A percentile compares a stretch with the other conserved stretches of the same genome.
phyloP scores from a whole-genome alignment of 2,797 vertebrate species.

The Champsocephalus esox region DNA sequence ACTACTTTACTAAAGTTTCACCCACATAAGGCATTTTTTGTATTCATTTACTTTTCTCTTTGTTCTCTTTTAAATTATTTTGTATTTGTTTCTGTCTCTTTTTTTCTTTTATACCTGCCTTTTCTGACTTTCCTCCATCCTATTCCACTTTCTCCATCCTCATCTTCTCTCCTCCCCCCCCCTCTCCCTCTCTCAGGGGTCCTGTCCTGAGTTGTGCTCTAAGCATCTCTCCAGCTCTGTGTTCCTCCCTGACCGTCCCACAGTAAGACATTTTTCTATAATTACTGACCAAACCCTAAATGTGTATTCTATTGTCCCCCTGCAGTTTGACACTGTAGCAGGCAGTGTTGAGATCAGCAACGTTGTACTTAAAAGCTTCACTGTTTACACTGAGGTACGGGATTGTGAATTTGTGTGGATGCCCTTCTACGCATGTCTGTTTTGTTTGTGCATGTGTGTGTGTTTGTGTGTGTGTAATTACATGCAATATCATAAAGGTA shows the following conservation, averaged over 20 bases:
- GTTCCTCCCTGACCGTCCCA: conserved; percentile 60
- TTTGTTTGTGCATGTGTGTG: conserved; percentile 54
- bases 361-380: conserved; percentile 96
- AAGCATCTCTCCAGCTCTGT: conserved; percentile 75
- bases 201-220: conserved; percentile 77
- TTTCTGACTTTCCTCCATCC: background rate
- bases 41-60: background rate
- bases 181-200: conserved; percentile 54
- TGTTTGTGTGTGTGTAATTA: conserved; percentile 22
- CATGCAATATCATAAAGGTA: conserved; percentile 8
- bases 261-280: conserved; percentile 68
- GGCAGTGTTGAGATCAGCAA: conserved; percentile 90
- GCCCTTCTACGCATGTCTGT: conserved; percentile 32
- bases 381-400: conserved; percentile 92
- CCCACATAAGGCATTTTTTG: background rate
- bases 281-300: conserved; percentile 60
- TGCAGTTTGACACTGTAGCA: conserved; percentile 94
- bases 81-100: background rate
- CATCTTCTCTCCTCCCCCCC: conserved; percentile 1
- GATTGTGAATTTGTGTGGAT: conserved; percentile 48
- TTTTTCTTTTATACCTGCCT: background rate
- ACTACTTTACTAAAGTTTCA: background rate
- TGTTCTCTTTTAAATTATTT: background rate
- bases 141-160: background rate
- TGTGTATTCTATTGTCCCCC: conserved; percentile 77